Base-by-base conservation (phyloP, 2,888 invertebrate genomes). In the Melanostoma scalare region DNA sequence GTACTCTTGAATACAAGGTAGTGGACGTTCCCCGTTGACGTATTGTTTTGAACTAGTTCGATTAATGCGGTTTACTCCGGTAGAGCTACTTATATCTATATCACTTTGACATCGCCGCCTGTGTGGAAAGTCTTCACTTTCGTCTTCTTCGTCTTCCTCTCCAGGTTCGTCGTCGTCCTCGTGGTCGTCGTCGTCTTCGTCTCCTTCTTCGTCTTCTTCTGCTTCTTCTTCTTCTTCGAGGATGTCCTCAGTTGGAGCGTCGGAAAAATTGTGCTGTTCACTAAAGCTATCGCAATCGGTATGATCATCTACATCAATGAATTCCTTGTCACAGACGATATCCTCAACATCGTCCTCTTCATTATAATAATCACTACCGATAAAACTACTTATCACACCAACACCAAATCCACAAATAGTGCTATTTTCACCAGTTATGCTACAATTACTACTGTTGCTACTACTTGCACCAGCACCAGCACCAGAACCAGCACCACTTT, bases 391-490 rank as follows among this genome's bases (percentile, higher is more conserved):
- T 38, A 89, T 86, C 65, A 89, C 89, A 8, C 89, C 89, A 9
- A 89, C 86, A 30, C 90, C 89, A 58, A 90, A 88, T n/a, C 90
- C 90, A 71, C 88, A 88, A 65, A 90, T 74, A 2, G 89, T 89
- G 69, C 90, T 90, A 38, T 89, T 89, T 73, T 90, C 89, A 6
- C 89, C 90, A 6, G 89, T 90, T n/a, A 90, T 89, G 68, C 90
- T 90, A 76, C 90, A 89, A 78, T 89, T 89, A 82, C 90, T 89
- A 72, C 90, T 90, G 55, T 89, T 90, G 81, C 89, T 89, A 86
- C 89, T 90, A 76, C 90, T 89, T 71, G 87, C 89, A 53, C 87
- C 88, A 10, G 10, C 50, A 30, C 8, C 10, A n/a, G 36, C 89
- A 72, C 88, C 88, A 75, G 87, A 88, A 68, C 87, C 88, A n/a